phyloP scores from a whole-genome alignment of 2,888 invertebrate genomes.

The Tribolium freemani region DNA sequence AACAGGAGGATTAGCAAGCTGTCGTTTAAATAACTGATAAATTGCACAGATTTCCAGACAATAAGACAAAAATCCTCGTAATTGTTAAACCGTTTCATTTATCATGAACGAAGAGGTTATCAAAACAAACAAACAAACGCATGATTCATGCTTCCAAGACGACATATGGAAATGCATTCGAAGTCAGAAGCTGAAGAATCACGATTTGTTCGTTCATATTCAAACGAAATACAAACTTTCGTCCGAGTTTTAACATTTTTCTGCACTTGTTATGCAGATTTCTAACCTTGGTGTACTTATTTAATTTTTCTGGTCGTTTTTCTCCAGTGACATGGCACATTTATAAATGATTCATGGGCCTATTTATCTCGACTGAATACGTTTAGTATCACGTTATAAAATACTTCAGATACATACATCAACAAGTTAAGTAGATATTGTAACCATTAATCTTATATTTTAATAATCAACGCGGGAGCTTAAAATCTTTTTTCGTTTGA shows the following conservation, averaged over 20 bases:
- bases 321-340: slow-evolving; percentile 15
- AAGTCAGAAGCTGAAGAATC: neutral
- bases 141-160: slow-evolving; percentile 5
- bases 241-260: slow-evolving; percentile 18
- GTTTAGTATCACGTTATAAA: slow-evolving; percentile 6
- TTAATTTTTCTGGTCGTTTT: slow-evolving; percentile 24
- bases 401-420: slow-evolving; percentile 14
- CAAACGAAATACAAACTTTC: slow-evolving; percentile 23
- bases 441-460: slow-evolving; percentile 19
- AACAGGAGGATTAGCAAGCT: slow-evolving; percentile 11
- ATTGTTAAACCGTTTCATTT: neutral
- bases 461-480: slow-evolving; percentile 8
- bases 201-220: neutral
- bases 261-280: slow-evolving; percentile 21
- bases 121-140: neutral
- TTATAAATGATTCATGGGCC: slow-evolving; percentile 28
- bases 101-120: neutral
- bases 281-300: slow-evolving; percentile 31
- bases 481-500: no score
- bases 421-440: slow-evolving; percentile 15
- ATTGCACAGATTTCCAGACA: neutral
- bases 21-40: neutral
- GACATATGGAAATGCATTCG: no score
- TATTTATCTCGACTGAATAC: slow-evolving; percentile 15
- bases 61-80: neutral